These are phyloP conservation scores for Alviniconcha strummeri DNA, from an alignment of 2,888 invertebrate genomes.

Conservation along the genomic window DNA sequence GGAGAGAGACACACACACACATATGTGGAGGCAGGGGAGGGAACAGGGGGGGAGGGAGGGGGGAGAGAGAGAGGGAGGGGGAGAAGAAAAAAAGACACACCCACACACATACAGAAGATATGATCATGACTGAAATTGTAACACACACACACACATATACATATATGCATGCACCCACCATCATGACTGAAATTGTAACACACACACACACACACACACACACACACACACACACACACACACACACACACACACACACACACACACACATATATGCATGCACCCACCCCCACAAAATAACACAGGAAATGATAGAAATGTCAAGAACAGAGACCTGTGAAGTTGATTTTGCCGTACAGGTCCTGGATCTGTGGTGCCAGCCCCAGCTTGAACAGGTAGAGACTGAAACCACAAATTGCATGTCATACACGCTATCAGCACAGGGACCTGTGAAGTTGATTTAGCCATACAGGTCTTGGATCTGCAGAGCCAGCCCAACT, in stretches of 20 bases:
- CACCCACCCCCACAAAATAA: not conserved
- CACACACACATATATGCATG: not conserved
- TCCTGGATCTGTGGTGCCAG: slow-evolving; percentile 86
- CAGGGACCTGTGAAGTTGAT: not conserved
- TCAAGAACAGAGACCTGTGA: slow-evolving; percentile 72
- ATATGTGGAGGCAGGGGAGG: no score
- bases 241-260: not conserved
- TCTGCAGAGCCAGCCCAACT: no score
- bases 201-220: not conserved
- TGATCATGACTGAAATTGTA: no score
- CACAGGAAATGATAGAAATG: not conserved
- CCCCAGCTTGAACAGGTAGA: slow-evolving; percentile 76
- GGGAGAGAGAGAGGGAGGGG: no score
- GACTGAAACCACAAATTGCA: slow-evolving; percentile 63
- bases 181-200: no score
- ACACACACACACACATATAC: not conserved
- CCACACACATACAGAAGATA: no score
- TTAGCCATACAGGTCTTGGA: not conserved
- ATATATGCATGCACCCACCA: no score
- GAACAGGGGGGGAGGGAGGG: no score
- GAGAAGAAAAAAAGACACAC: no score
- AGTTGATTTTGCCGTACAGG: slow-evolving; percentile 84
- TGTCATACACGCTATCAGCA: not conserved
- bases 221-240: not conserved
- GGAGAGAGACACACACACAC: no score